A percentile compares a stretch with the other conserved stretches of the same genome.
phyloP scores from a whole-genome alignment of 2,113 vertebrate genomes.

The Notothenia coriiceps region DNA sequence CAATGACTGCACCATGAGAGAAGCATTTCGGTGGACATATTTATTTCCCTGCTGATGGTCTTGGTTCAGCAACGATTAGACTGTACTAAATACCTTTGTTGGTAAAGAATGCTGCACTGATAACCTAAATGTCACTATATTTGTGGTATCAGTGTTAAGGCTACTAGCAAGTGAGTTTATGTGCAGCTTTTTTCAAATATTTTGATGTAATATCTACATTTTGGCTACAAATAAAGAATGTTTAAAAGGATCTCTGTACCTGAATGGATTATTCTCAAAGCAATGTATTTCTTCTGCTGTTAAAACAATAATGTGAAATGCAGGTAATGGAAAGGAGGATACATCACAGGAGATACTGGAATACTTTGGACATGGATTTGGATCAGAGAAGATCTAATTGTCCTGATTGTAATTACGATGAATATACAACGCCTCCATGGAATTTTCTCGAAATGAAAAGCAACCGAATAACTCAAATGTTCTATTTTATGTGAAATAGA shows the following conservation, averaged over 20 bases:
- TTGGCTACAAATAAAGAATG: slow-evolving; percentile 28
- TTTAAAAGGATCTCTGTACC: background rate
- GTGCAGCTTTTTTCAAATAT: background rate
- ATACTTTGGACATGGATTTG: slow-evolving; percentile 78
- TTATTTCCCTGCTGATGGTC: background rate
- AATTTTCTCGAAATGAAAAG: too few species aligned
- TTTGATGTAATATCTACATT: background rate
- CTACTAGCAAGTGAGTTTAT: background rate
- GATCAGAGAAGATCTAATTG: too few species aligned
- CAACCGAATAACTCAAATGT: too few species aligned
- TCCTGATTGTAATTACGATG: too few species aligned
- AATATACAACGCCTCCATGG: too few species aligned
- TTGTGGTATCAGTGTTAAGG: background rate
- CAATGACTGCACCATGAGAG: background rate
- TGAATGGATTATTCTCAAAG: background rate
- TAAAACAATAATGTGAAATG: background rate
- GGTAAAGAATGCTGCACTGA: background rate
- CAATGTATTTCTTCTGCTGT: background rate
- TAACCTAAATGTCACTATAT: background rate
- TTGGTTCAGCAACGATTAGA: background rate
- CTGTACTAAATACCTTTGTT: background rate
- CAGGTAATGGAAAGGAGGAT: slow-evolving; percentile 55
- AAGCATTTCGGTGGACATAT: slow-evolving; percentile 13
- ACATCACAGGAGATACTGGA: slow-evolving; percentile 81
- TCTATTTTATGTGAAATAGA: too few species aligned